Evolutionary conservation across 2,797 vertebrate species (phyloP), one percentile per base, ranked within the genome.

Genomic region (Clarias pachynema): DNA sequence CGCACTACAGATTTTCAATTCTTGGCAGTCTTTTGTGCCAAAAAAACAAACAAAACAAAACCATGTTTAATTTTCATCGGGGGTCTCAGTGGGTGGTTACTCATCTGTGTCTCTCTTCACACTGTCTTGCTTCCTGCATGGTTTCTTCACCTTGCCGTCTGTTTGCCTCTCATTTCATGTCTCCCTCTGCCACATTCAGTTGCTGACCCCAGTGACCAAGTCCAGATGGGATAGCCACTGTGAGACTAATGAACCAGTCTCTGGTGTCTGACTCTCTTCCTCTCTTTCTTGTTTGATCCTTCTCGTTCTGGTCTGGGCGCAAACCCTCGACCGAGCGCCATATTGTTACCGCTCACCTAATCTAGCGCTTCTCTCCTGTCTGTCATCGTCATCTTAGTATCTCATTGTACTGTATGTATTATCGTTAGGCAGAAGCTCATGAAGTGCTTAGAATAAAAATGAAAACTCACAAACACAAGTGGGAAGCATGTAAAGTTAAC

Each of bases 181-280:
- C 80, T 72, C 84, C 62, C 82, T 86, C 53, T 87, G 69, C 81
- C 68, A 49, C 74, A 7, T 84, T 82, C 72, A 80, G 74, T 82
- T 29, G 37, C 83, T 75, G 75, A 89, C 83, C 87, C 70, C 84
- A 66, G 75, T 80, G 72, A 80, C 77, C 82, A 72, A 77, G 84
- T 88, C 80, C 88, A 86, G 87, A 89, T 89, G 85, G 89, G 74
- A 87, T 81, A 65, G 74, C 87, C 82, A 87, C 85, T 84, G 84
- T 84, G 89, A 89, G 86, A 86, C 89, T 89, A 89, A 91, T 91
- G 88, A 87, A 88, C 66, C 89, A 75, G 75, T 83, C 86, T 84
- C 37, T 73, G 24, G 65, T 85, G 86, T 86, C 81, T 88, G 80
- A 80, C 26, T 44, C 77, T 69, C 84, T 86, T 86, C 87, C 65